Evolutionary conservation across 2,797 vertebrate genomes (phyloP).

Genomic region (Enteromius unitaeniatus): DNA sequence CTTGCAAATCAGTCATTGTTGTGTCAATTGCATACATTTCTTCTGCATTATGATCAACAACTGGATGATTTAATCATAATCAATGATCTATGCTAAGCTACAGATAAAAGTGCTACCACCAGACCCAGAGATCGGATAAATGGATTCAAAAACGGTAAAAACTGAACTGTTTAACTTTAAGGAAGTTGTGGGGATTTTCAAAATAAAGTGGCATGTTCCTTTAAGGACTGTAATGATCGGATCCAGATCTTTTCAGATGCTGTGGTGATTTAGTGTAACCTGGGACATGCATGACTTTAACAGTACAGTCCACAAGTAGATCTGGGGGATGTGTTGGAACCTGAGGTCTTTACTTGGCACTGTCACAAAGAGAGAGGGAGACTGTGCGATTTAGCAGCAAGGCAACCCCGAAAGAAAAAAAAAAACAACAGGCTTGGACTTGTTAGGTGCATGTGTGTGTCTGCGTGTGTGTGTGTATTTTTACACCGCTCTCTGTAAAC

Average conservation of each 20-base stretch:
- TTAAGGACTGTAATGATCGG: not conserved
- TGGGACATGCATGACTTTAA: not conserved
- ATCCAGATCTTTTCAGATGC: not conserved
- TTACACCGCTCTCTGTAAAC: constrained; percentile 61
- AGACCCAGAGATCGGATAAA: too few relatives aligned
- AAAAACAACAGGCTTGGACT: constrained; percentile 68
- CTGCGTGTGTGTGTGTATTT: constrained; percentile 22
- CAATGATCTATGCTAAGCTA: too few relatives aligned
- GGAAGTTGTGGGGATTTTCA: too few relatives aligned
- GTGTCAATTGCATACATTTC: not conserved
- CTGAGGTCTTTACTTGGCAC: constrained; percentile 27
- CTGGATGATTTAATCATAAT: not conserved
- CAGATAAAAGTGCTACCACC: too few relatives aligned
- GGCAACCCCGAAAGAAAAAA: constrained; percentile 44
- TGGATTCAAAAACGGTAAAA: too few relatives aligned
- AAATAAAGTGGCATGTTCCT: too few relatives aligned
- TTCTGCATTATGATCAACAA: not conserved
- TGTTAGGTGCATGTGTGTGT: constrained; percentile 56
- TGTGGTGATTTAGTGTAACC: not conserved
- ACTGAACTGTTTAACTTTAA: too few relatives aligned
- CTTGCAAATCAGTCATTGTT: not conserved
- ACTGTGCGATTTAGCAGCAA: constrained; percentile 54
- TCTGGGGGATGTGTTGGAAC: constrained; percentile 23
- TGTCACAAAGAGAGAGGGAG: constrained; percentile 33
- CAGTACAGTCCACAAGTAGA: not conserved